Evolutionary conservation across 2,113 vertebrate genomes (phyloP), one percentile per base, ranked within the genome.

Genomic region (Oceanodroma tethys): DNA sequence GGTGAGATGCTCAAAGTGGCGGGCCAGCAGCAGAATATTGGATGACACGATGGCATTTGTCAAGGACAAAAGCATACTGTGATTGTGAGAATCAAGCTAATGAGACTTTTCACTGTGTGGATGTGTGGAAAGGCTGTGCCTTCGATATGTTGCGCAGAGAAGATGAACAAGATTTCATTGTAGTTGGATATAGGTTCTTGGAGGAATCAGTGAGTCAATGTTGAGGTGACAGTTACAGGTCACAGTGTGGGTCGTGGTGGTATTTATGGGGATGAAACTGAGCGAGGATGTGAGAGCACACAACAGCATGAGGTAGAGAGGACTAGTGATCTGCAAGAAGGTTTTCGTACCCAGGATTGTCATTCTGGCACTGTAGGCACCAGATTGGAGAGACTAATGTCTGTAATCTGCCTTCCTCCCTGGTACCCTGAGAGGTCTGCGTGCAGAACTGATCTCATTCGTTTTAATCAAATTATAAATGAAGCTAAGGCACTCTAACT

Each of bases 141-240:
- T 65, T 18, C 1, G 7, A 29, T 8, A 56, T 5, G 29, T 12
- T 11, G 6, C 3, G 0, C 4, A 11, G 48, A 50, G 38, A 48
- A 55, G 59, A 56, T 6, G 29, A 59, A 26, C 7, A 5, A 13
- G 43, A 9, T 34, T 48, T 84, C 52, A 6, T 4, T 2, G 16
- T 1, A 26, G 40, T 23, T 86, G 73, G 59, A 29, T 80, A 11
- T 2, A 53, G 11, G 19, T 2, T 55, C 38, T 38, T 8, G 56
- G 27, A 71, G 65, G 9, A 66, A 40, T 38, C 11, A 23, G 21
- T 23, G 66, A 16, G 34, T 48, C 27, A 5, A 3, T 9, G 30
- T 9, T 5, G 22, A 71, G 56, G 47, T 16, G 55, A n/a, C 43
- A 11, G 25, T 5, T 72, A 7, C 5, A 40, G 65, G 52, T 63